These are phyloP conservation scores for Rhodophaea formosa DNA, from an alignment of 2,888 invertebrate genomes.

Conservation along the genomic window DNA sequence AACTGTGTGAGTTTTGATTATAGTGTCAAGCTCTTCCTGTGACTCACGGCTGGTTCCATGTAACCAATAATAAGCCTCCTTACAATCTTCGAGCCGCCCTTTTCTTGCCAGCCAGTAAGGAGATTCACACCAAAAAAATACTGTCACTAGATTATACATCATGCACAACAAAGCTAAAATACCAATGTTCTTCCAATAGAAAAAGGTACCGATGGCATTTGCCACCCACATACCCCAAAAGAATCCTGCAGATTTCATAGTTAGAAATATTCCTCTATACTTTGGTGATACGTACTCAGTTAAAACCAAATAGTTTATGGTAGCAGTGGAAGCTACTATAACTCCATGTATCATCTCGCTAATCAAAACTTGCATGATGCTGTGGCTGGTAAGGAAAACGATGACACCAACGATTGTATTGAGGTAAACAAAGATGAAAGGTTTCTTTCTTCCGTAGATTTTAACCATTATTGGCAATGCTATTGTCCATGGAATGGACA, in stretches of 20 bases:
- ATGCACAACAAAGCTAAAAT: slow-evolving; percentile 28
- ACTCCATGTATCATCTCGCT: slow-evolving; percentile 4
- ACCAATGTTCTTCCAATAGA: slow-evolving; percentile 28
- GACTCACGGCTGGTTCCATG: slow-evolving; percentile 32
- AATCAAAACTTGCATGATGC: not conserved
- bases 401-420: slow-evolving; percentile 20
- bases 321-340: not conserved
- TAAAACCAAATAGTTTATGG: slow-evolving; percentile 16
- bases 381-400: slow-evolving; percentile 1
- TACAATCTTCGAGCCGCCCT: slow-evolving; percentile 32
- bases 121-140: slow-evolving; percentile 29
- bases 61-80: slow-evolving; percentile 32
- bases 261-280: slow-evolving; percentile 28
- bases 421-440: slow-evolving; percentile 21
- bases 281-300: slow-evolving; percentile 27
- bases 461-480: slow-evolving; percentile 25
- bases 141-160: slow-evolving; percentile 24
- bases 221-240: slow-evolving; percentile 25
- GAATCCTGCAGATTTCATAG: slow-evolving; percentile 26
- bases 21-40: slow-evolving; percentile 29
- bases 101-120: slow-evolving; percentile 32
- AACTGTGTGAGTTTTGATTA: slow-evolving; percentile 33
- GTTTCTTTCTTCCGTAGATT: no score
- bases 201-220: slow-evolving; percentile 22
- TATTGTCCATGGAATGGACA: slow-evolving; percentile 26